These are phyloP conservation scores for Arrhopalites spinosus DNA, from an alignment of 2,888 invertebrate genomes.

Conservation along the genomic window DNA sequence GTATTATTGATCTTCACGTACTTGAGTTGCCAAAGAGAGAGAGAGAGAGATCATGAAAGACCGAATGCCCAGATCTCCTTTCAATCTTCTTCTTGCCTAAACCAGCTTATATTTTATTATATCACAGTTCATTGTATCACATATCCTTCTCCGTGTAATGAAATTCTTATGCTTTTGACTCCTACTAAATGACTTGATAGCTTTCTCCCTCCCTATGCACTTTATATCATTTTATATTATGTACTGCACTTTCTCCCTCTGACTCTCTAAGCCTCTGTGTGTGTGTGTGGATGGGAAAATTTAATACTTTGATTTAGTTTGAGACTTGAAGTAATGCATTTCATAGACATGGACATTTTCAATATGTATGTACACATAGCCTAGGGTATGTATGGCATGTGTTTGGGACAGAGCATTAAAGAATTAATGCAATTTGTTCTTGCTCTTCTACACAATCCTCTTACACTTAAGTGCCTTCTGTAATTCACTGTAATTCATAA, in stretches of 20 bases:
- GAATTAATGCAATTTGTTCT: constrained; percentile 14
- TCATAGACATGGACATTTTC: neutral
- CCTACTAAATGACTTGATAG: too few relatives aligned
- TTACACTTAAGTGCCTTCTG: constrained; percentile 32
- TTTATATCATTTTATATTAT: too few relatives aligned
- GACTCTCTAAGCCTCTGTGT: too few relatives aligned
- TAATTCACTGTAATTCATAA: constrained; percentile 26
- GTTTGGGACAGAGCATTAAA: neutral
- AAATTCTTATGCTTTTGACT: too few relatives aligned
- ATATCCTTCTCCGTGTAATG: too few relatives aligned
- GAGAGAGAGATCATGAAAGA: neutral
- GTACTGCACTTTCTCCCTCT: too few relatives aligned
- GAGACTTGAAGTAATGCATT: neutral
- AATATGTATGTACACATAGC: neutral
- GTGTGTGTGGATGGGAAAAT: neutral
- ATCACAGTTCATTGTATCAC: too few relatives aligned
- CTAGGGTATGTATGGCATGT: neutral
- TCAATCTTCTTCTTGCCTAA: too few relatives aligned
- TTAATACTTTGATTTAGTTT: neutral
- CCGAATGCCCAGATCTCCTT: too few relatives aligned
- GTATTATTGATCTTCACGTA: constrained; percentile 19
- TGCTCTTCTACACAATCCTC: constrained; percentile 22
- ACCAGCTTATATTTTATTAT: too few relatives aligned
- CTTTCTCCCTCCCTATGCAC: too few relatives aligned
- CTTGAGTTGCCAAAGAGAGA: neutral